phyloP scores from a whole-genome alignment of 2,113 vertebrate species.

The Pseudonaja textilis region DNA sequence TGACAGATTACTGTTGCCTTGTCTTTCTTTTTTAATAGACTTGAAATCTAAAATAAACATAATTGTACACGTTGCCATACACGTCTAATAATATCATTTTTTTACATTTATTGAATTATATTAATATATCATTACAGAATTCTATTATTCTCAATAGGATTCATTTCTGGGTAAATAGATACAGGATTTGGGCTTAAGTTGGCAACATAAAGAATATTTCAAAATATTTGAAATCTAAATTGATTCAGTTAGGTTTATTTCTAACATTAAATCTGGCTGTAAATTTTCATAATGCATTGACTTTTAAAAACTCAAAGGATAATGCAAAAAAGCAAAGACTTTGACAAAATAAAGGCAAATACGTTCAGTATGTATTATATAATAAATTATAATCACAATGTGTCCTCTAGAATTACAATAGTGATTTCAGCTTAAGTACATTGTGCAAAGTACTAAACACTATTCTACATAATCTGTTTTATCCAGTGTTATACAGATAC shows the following conservation, averaged over 20 bases:
- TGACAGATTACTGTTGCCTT: conserved; percentile 72
- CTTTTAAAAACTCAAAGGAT: neutral
- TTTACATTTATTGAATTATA: neutral
- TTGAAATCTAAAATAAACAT: conserved; percentile 78
- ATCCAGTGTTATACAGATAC: neutral
- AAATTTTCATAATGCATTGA: neutral
- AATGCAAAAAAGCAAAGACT: neutral
- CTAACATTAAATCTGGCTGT: neutral
- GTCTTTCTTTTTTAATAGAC: conserved; percentile 82
- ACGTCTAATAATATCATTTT: neutral
- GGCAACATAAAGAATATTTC: neutral
- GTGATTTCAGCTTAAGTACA: neutral
- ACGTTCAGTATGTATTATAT: neutral
- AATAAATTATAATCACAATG: neutral
- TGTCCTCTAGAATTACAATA: neutral
- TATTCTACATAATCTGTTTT: neutral
- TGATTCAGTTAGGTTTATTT: neutral
- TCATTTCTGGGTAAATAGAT: neutral
- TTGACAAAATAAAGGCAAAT: neutral
- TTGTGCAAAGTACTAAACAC: neutral
- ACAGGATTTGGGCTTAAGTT: neutral
- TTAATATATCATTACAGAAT: neutral
- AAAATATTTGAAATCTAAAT: neutral
- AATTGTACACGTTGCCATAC: conserved; percentile 23
- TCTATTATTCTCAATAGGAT: neutral